Base-by-base conservation (phyloP, 2,888 invertebrate species). In the Lithophane ornitopus region DNA sequence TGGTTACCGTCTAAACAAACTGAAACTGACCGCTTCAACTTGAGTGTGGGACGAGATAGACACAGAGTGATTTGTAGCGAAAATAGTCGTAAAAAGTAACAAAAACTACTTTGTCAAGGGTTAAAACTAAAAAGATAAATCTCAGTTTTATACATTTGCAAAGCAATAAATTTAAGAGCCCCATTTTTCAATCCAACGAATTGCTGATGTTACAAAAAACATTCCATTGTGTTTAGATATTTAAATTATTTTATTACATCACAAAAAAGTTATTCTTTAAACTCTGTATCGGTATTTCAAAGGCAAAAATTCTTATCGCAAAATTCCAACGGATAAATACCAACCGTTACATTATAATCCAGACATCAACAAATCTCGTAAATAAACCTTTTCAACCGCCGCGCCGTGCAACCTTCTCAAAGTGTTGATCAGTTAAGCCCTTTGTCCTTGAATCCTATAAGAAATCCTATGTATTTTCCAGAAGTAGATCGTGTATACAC, bases 381-480 rank as follows among this genome's bases (percentile, higher is more conserved):
- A 80, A 63, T 76, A 76, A 77, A 59, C 75, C 67, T 63, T 58
- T 63, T 22, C 63, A 67, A 77, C 65, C 67, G 34, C 65, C 67
- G 66, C 67, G 34, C 65, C 67, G 66, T 76, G 74, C 39, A 74
- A 76, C 76, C 78, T 80, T 80, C 59, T 76, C 56, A 73, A 80
- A 84, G 61, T 58, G 80, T 80, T 86, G 84, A 85, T 84, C 86
- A 72, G 74, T 70, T 85, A 84, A 85, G 67, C 86, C 71, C 3
- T 72, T 72, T 80, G 85, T 76, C 86, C 86, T 85, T 86, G 84
- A 70, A 76, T 65, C 65, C 26, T 72, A n/a, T 65, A 76, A 76
- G 61, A 86, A 80, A 77, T 75, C 49, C 66, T 59, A 70, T 77
- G 72, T 84, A 63, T 81, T 76, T 84, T 76, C 34, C 58, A 65